These are phyloP conservation scores for Sycophila texana DNA, from an alignment of 2,888 invertebrate genomes.

Conservation along the genomic window DNA sequence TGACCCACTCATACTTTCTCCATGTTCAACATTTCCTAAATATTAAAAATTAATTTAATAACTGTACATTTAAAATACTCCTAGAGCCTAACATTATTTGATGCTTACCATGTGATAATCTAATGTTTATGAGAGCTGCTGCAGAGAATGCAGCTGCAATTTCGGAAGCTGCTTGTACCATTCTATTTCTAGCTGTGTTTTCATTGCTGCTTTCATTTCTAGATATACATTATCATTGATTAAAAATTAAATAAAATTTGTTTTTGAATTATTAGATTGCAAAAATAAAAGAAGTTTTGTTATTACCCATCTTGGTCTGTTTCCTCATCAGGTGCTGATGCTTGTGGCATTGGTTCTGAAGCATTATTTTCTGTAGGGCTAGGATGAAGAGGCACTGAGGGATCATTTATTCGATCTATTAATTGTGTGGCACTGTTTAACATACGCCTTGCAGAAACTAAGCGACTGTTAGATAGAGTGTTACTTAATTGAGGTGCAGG, in stretches of 20 bases:
- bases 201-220: conserved; percentile 58
- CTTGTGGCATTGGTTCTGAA: conserved; percentile 44
- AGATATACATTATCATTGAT: conserved; percentile 14
- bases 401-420: conserved; percentile 76
- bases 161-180: conserved; percentile 68
- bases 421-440: conserved; percentile 75
- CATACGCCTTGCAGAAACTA: conserved; percentile 77
- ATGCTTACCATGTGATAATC: conserved; percentile 60
- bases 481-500: conserved; percentile 77
- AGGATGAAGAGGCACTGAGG: conserved; percentile 60
- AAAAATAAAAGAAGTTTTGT: background rate
- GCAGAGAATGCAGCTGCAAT: conserved; percentile 73
- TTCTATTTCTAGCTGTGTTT: conserved; percentile 59
- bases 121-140: conserved; percentile 65
- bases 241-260: conserved; percentile 5
- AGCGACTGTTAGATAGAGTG: conserved; percentile 77
- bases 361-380: conserved; percentile 64
- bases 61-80: too few relatives aligned
- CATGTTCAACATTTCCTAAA: conserved; percentile 57
- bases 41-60: background rate
- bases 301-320: conserved; percentile 59
- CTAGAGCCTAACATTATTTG: background rate
- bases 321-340: conserved; percentile 58
- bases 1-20: conserved; percentile 53
- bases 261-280: background rate